phyloP scores from a whole-genome alignment of 2,888 invertebrate species.

The Lymantria dispar region DNA sequence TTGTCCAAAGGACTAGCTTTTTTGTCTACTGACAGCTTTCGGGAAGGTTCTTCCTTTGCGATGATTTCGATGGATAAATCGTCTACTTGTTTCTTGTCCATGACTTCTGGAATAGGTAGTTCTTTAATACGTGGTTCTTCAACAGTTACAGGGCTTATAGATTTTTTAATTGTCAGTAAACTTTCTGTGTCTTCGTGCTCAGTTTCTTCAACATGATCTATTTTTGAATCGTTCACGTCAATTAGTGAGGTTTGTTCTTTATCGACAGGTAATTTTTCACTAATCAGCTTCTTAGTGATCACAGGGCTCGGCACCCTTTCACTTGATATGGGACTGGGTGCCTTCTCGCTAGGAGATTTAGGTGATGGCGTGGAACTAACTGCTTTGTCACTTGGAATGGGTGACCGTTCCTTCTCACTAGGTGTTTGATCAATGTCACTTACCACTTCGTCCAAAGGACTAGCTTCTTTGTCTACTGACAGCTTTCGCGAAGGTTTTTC shows the following conservation, averaged over 20 bases:
- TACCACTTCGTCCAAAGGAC: no score
- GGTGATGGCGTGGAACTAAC: not conserved
- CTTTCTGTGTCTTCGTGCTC: constrained; percentile 11
- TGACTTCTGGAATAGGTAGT: constrained; percentile 5
- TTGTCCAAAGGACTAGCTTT: not conserved
- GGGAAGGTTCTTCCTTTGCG: not conserved
- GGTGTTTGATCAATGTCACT: not conserved
- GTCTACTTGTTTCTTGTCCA: constrained; percentile 3
- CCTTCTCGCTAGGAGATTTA: not conserved
- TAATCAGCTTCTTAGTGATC: no score
- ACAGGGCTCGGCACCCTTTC: constrained; percentile 1
- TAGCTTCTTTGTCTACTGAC: no score
- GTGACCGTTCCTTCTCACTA: constrained; percentile 2
- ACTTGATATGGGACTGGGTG: not conserved
- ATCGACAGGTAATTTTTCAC: no score
- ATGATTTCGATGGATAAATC: constrained; percentile 3
- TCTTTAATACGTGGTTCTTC: constrained; percentile 8
- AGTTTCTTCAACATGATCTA: no score
- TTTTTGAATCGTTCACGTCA: no score
- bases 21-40: not conserved
- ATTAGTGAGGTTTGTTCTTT: no score
- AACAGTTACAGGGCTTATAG: constrained; percentile 1
- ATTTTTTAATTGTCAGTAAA: not conserved
- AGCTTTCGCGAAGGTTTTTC: no score
- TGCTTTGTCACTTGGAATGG: constrained; percentile 2